Conservation (phyloP, 2,797 vertebrate genomes). For the Hoplostethus mediterraneus region DNA sequence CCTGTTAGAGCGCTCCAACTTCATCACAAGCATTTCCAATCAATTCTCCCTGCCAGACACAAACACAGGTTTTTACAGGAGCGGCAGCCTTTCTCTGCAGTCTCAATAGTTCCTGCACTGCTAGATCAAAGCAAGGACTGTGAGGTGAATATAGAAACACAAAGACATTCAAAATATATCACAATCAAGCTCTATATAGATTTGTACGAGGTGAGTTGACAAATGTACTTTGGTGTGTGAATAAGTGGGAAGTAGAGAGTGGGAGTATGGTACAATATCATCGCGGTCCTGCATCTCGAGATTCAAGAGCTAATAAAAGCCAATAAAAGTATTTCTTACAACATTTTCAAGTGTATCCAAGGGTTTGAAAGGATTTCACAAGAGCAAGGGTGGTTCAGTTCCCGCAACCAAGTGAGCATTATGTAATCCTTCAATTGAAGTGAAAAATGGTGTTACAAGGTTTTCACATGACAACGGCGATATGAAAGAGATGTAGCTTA, state of each 20-base stretch:
- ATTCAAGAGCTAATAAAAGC: too few relatives aligned
- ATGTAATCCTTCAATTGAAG: too few relatives aligned
- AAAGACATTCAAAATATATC: conserved; percentile 40
- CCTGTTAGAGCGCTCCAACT: conserved; percentile 82
- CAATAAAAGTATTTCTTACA: too few relatives aligned
- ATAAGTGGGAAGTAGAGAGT: conserved; percentile 23
- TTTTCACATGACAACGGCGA: too few relatives aligned
- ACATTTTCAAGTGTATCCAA: too few relatives aligned
- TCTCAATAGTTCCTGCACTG: conserved; percentile 60
- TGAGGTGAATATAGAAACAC: background rate
- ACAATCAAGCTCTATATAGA: conserved; percentile 38
- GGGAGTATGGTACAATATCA: conserved; percentile 9
- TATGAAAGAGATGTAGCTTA: conserved; percentile 58
- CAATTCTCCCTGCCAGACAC: conserved; percentile 83
- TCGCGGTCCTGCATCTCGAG: too few relatives aligned
- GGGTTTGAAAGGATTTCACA: too few relatives aligned
- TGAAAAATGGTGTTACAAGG: too few relatives aligned
- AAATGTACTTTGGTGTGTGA: conserved; percentile 50
- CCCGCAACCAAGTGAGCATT: too few relatives aligned
- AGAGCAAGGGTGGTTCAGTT: too few relatives aligned
- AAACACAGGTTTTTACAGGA: conserved; percentile 79
- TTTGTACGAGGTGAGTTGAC: conserved; percentile 32
- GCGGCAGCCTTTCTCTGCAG: conserved; percentile 77
- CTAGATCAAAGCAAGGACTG: too few relatives aligned
- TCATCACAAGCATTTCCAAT: conserved; percentile 85